Evolutionary conservation across 2,888 invertebrate genomes (phyloP), one percentile per base, ranked within the genome.

Genomic region (Copidosoma aretas): DNA sequence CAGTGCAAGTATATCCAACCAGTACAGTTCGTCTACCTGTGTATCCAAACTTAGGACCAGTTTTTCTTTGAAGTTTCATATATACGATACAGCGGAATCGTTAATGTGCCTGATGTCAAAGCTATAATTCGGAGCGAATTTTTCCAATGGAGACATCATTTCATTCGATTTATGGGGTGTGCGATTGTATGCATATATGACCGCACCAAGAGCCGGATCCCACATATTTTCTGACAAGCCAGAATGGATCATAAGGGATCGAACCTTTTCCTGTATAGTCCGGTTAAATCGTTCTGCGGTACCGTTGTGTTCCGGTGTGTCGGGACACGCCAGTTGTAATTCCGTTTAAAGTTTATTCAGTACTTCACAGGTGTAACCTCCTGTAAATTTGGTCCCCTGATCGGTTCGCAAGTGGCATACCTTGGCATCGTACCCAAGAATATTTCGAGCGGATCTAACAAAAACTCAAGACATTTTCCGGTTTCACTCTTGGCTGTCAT

Each of bases 331-430:
- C 17, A 70, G 43, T 51, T 68, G 68, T 1, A 52, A 59, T 56
- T 73, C 66, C 12, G 72, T 69, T 17, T 71, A 69, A 32, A 73
- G 25, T 51, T 43, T 61, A 3, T 65, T 65, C 19, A 75, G 62
- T 3, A 75, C 71, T 32, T 73, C 73, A 19, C 65, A 14, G 4
- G 73, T 73, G 22, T 73, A 63, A 3, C 71, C 71, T 17, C 75
- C 74, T 24, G 73, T 75, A 64, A 51, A 75, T 60, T 76, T 73
- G 0, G 63, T 75, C 21, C 71, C 75, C 25, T 74, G 64, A 66
- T 76, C 74, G 1, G 71, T 63, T 10, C 73, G 64, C 53, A 75
- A 61, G 54, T 75, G 74, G 52, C 75, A 76, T 4, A 75, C 65
- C 53, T 75, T 75, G 19, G 68, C 69, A 59, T 74, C 68, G n/a